These are phyloP conservation scores for Discoglossus pictus DNA, from an alignment of 2,797 vertebrate genomes.

Conservation along the genomic window DNA sequence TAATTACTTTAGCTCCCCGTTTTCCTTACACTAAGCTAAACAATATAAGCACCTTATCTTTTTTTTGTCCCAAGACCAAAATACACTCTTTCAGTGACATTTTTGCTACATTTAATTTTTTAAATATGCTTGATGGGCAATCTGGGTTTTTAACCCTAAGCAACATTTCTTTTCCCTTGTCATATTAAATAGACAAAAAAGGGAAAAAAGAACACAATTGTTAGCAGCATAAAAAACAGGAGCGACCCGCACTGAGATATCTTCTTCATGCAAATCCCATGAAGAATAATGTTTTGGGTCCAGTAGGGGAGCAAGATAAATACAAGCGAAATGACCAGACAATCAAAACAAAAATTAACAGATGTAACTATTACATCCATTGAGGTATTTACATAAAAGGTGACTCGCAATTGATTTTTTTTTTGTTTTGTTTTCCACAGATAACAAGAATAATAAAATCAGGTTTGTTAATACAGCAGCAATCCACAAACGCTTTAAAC, in stretches of 20 bases:
- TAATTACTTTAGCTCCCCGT: too few relatives aligned
- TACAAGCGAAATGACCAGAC: conserved; percentile 27
- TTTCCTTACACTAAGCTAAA: too few relatives aligned
- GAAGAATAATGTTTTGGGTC: conserved; percentile 52
- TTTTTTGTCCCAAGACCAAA: too few relatives aligned
- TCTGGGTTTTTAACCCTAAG: conserved; percentile 6
- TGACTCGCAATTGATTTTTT: conserved; percentile 50
- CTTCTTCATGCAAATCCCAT: conserved; percentile 58
- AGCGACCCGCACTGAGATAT: conserved; percentile 66
- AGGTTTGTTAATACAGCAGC: conserved; percentile 57
- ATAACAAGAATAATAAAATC: conserved; percentile 52
- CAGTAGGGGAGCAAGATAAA: not conserved
- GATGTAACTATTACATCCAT: conserved; percentile 47
- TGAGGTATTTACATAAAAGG: conserved; percentile 55
- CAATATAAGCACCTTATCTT: too few relatives aligned
- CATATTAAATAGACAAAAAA: conserved; percentile 60
- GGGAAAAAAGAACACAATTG: conserved; percentile 61
- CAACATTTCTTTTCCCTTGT: conserved; percentile 54
- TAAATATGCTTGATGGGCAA: too few relatives aligned
- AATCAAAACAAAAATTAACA: conserved; percentile 27
- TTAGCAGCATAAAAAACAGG: conserved; percentile 77
- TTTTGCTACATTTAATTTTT: too few relatives aligned
- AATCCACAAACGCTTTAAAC: conserved; percentile 65
- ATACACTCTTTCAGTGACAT: too few relatives aligned
- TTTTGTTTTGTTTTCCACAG: conserved; percentile 56